These are phyloP conservation scores for Colius striatus DNA, from an alignment of 2,113 vertebrate species.

Conservation along the genomic window DNA sequence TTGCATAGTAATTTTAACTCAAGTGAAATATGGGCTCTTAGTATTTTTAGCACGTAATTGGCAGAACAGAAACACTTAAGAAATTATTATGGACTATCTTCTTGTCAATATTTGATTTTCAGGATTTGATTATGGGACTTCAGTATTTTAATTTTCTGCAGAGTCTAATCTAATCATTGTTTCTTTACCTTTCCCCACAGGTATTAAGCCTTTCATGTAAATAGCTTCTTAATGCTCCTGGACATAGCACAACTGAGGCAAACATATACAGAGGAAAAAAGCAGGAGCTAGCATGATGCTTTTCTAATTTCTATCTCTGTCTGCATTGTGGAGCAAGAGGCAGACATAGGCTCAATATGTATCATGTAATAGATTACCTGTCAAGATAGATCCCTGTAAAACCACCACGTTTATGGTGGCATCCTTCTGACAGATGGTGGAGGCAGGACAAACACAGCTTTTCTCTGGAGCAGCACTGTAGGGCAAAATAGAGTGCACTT, in stretches of 20 bases:
- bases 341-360: not conserved
- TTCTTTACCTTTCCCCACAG: not conserved
- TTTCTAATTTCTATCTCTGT: not conserved
- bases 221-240: not conserved
- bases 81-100: constrained; percentile 43
- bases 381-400: not conserved
- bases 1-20: constrained; percentile 27
- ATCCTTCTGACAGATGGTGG: not conserved
- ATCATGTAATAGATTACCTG: not conserved
- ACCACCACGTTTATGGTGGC: not conserved
- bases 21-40: constrained; percentile 11
- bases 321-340: not conserved
- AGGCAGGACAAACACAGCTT: not conserved
- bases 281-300: not conserved
- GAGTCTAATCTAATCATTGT: not conserved
- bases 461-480: not conserved
- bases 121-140: not conserved
- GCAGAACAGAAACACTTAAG: constrained; percentile 22
- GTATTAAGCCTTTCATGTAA: not conserved
- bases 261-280: not conserved
- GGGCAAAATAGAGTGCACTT: not conserved
- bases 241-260: not conserved
- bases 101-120: constrained; percentile 57
- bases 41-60: constrained; percentile 39
- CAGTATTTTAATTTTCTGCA: not conserved